These are phyloP conservation scores for Astropecten irregularis DNA, from an alignment of 53 echinoderm and acorn worm species.

Conservation along the genomic window DNA sequence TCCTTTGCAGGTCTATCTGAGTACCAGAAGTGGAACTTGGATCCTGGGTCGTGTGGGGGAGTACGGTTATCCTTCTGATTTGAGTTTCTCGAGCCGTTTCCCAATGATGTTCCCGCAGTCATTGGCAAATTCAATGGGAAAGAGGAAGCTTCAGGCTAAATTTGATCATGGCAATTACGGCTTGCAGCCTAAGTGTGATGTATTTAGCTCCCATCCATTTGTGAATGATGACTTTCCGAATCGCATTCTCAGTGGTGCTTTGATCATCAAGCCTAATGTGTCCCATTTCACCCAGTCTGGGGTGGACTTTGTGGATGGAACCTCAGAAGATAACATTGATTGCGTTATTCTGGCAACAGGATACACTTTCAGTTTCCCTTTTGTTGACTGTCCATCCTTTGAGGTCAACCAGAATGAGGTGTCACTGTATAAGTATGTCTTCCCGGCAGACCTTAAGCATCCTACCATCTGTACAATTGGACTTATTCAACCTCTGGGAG, in stretches of 20 bases:
- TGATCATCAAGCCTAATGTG: constrained; percentile 68
- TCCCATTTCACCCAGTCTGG: constrained; percentile 47
- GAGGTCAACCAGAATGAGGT: constrained; percentile 60
- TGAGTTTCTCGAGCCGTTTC: neutral
- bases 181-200: constrained; percentile 55
- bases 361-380: constrained; percentile 72
- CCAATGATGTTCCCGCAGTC: constrained; percentile 1
- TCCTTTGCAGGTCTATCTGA: constrained; percentile 54
- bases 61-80: constrained; percentile 60
- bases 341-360: constrained; percentile 72
- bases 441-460: constrained; percentile 56
- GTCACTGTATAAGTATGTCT: constrained; percentile 74
- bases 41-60: constrained; percentile 41
- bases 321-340: constrained; percentile 64
- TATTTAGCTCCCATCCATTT: constrained; percentile 52
- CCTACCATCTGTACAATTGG: constrained; percentile 75
- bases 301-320: constrained; percentile 78
- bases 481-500: constrained; percentile 65
- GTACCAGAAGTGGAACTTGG: constrained; percentile 71
- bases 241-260: constrained; percentile 59
- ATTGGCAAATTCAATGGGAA: neutral
- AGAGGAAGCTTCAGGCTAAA: constrained; percentile 26
- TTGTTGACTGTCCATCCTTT: constrained; percentile 56
- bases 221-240: constrained; percentile 78
- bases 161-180: constrained; percentile 76